Percentiles rank a stretch among this genome's conserved stretches.
phyloP scores from a whole-genome alignment of 2,888 invertebrate species.

The Leucozona laternaria region DNA sequence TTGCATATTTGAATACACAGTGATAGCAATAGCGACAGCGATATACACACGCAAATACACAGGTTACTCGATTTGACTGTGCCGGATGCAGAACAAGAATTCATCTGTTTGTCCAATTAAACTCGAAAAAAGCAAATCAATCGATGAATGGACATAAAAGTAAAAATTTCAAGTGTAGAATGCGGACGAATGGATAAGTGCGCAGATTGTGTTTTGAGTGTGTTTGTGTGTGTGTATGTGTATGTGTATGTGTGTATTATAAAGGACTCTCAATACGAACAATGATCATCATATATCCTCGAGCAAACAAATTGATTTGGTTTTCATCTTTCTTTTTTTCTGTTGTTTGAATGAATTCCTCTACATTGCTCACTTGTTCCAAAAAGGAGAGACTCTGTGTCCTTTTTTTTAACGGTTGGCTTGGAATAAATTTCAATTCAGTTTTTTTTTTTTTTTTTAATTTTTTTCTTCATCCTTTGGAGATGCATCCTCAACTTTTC shows the following conservation, averaged over 20 bases:
- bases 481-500: slow-evolving; percentile 60
- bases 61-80: slow-evolving; percentile 39
- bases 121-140: slow-evolving; percentile 58
- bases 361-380: slow-evolving; percentile 41
- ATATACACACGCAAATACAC: slow-evolving; percentile 10
- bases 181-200: slow-evolving; percentile 28
- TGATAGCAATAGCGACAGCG: background rate
- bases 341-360: slow-evolving; percentile 14
- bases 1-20: background rate
- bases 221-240: background rate
- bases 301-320: slow-evolving; percentile 71
- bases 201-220: background rate
- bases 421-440: slow-evolving; percentile 66
- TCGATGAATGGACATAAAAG: slow-evolving; percentile 63
- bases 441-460: slow-evolving; percentile 17
- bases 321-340: slow-evolving; percentile 30
- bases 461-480: slow-evolving; percentile 19
- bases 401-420: slow-evolving; percentile 50
- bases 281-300: slow-evolving; percentile 69
- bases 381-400: slow-evolving; percentile 28
- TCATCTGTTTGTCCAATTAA: slow-evolving; percentile 65
- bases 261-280: slow-evolving; percentile 47
- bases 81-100: slow-evolving; percentile 39
- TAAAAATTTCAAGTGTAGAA: slow-evolving; percentile 48
- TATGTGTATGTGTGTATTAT: slow-evolving; percentile 2